These are phyloP conservation scores for Agrenia bidenticulata DNA, from an alignment of 2,888 invertebrate genomes.

Conservation along the genomic window DNA sequence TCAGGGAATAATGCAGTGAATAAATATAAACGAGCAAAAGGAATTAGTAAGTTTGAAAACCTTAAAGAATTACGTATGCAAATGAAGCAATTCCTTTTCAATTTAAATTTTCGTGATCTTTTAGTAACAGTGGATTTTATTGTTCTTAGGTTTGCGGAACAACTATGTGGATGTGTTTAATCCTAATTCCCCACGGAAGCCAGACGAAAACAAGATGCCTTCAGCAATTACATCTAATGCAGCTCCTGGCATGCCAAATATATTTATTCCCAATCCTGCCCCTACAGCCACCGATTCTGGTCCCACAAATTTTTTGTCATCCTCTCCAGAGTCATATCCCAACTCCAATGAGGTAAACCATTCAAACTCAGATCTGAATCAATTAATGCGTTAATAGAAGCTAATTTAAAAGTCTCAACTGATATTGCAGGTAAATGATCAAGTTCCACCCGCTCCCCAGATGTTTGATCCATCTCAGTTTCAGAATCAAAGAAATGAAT, in stretches of 20 bases:
- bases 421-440: constrained; percentile 14
- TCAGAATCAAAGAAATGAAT: constrained; percentile 16
- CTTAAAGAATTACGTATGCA: too few relatives aligned
- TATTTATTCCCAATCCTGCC: constrained; percentile 48
- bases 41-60: constrained; percentile 31
- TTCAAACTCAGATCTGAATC: not conserved
- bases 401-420: not conserved
- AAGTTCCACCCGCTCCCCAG: constrained; percentile 46
- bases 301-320: constrained; percentile 45
- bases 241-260: constrained; percentile 38
- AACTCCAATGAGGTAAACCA: not conserved
- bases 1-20: constrained; percentile 16
- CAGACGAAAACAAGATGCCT: constrained; percentile 11
- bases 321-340: not conserved
- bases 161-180: constrained; percentile 90
- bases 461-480: constrained; percentile 55
- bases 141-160: constrained; percentile 70
- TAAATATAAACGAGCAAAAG: constrained; percentile 46
- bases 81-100: too few relatives aligned
- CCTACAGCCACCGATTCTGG: constrained; percentile 35
- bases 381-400: not conserved
- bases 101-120: too few relatives aligned
- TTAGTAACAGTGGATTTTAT: constrained; percentile 20
- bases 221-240: constrained; percentile 10
- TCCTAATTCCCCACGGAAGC: constrained; percentile 47